Percentiles rank a stretch among this genome's conserved stretches.
Evolutionary conservation across 2,113 vertebrate genomes (phyloP).

Genomic region (Amazona guildingii): DNA sequence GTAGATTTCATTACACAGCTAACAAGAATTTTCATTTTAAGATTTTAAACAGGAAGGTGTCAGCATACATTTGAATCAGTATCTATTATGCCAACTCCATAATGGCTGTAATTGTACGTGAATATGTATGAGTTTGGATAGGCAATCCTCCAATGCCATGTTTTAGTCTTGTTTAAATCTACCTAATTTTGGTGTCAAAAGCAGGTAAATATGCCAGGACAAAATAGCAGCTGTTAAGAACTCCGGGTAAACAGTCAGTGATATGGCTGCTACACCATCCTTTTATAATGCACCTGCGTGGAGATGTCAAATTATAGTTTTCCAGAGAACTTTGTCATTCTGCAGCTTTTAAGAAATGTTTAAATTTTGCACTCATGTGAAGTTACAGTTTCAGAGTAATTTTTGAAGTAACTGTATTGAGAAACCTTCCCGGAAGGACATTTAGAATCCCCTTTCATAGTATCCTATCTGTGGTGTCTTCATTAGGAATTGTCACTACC

Average conservation of each 20-base stretch:
- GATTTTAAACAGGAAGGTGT: not conserved
- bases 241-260: not conserved
- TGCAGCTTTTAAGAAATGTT: not conserved
- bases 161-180: not conserved
- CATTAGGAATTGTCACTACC: not conserved
- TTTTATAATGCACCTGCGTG: not conserved
- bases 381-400: not conserved
- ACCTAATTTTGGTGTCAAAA: not conserved
- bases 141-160: not conserved
- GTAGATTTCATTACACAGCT: not conserved
- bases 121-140: not conserved
- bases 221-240: not conserved
- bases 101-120: not conserved
- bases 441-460: not conserved
- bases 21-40: not conserved
- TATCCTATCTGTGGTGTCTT: not conserved
- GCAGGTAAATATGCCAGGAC: not conserved
- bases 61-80: not conserved
- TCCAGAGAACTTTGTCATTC: not conserved
- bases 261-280: fast-evolving
- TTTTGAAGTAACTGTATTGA: not conserved
- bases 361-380: not conserved
- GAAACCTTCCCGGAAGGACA: not conserved
- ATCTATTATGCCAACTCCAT: not conserved
- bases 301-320: not conserved